Evolutionary conservation across 2,113 vertebrate genomes (phyloP).

Genomic region (Cynocephalus volans): DNA sequence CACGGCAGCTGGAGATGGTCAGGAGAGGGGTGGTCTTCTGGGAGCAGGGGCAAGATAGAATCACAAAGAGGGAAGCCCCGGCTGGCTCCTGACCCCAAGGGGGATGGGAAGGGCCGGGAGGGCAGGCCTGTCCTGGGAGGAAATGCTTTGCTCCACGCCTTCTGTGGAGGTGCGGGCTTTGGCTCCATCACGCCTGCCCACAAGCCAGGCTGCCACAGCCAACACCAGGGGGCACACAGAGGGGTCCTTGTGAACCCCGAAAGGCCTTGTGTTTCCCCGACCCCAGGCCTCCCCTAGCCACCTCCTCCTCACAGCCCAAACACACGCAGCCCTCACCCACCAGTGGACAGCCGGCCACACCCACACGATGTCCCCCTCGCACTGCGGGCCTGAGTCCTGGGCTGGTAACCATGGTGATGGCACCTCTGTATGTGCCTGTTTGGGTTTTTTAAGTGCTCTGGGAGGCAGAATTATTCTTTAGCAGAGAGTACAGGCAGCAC

Average conservation of each 20-base stretch:
- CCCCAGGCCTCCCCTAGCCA: not conserved
- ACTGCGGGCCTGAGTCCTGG: not conserved
- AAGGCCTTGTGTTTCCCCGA: slow-evolving; percentile 52
- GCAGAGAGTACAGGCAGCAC: not conserved
- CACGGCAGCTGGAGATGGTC: fast-evolving
- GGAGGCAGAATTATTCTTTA: not conserved
- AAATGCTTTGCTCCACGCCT: not conserved
- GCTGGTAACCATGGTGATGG: not conserved
- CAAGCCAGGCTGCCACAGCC: not conserved
- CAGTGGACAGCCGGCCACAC: not conserved
- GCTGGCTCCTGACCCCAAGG: not conserved
- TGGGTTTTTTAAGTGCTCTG: not conserved
- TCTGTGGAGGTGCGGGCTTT: not conserved
- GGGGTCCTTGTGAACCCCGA: slow-evolving; percentile 57
- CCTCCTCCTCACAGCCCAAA: not conserved
- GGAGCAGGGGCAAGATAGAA: not conserved
- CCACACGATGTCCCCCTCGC: not conserved
- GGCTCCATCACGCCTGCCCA: not conserved
- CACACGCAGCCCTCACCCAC: not conserved
- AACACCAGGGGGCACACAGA: slow-evolving; percentile 37
- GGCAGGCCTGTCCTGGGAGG: not conserved
- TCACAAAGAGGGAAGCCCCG: not conserved
- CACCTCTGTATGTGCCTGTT: not conserved
- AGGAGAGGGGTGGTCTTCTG: not conserved
- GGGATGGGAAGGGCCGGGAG: not conserved